Conservation (phyloP, 1,140 invertebrate genomes). For the Andricus grossulariae region DNA sequence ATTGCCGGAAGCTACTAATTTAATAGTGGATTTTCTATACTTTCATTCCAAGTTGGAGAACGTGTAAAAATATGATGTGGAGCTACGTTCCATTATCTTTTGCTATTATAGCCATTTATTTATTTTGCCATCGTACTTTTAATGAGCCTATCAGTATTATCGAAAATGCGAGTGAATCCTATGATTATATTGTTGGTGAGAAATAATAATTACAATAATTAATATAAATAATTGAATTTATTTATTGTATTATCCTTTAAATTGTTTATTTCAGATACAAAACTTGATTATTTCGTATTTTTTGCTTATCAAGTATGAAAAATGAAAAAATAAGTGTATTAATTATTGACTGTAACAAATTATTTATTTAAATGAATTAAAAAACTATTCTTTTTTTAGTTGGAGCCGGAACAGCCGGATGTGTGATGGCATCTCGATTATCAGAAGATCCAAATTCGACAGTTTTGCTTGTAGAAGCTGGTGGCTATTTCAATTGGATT, state of each 20-base stretch:
- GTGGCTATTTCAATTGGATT: constrained; percentile 80
- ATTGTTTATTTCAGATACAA: neutral
- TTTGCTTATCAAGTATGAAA: neutral
- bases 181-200: constrained; percentile 72
- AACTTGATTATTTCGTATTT: neutral
- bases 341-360: neutral
- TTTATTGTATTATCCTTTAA: neutral
- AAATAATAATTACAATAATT: neutral
- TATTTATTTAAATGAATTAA: neutral
- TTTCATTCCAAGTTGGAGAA: constrained; percentile 31
- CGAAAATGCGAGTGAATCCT: constrained; percentile 59
- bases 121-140: constrained; percentile 64
- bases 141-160: constrained; percentile 63
- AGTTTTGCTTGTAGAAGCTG: constrained; percentile 84
- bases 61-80: constrained; percentile 61
- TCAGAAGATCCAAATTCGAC: constrained; percentile 78
- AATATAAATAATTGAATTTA: neutral
- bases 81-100: constrained; percentile 63
- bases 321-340: too few relatives aligned
- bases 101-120: constrained; percentile 58
- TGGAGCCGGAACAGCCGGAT: constrained; percentile 88
- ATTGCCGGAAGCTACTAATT: constrained; percentile 66
- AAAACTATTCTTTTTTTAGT: constrained; percentile 73
- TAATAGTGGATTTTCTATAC: constrained; percentile 67
- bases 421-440: constrained; percentile 84